Evolutionary conservation across 53 echinoderm and acorn worm species (phyloP).

Genomic region (Henricia sp.): DNA sequence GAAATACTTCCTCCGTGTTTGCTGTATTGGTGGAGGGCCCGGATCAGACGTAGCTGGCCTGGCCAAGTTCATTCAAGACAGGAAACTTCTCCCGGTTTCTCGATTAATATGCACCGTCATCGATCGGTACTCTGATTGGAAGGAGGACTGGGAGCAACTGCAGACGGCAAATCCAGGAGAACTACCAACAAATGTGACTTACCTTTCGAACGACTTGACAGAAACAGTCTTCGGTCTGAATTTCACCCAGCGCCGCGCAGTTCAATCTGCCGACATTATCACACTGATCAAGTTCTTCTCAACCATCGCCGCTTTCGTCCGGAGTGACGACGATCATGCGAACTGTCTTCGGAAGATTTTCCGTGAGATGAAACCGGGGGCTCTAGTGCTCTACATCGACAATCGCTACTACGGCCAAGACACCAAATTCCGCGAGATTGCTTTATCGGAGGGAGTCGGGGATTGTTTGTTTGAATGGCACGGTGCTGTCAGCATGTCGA

Average conservation of each 20-base stretch:
- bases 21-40: constrained; percentile 45
- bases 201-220: constrained; percentile 2
- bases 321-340: neutral
- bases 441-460: neutral
- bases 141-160: constrained; percentile 6
- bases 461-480: constrained; percentile 26
- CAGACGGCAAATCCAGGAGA: neutral
- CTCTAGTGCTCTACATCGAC: constrained; percentile 43
- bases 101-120: constrained; percentile 21
- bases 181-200: constrained; percentile 1
- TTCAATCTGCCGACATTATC: constrained; percentile 13
- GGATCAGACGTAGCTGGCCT: constrained; percentile 46
- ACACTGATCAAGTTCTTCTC: constrained; percentile 30
- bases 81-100: constrained; percentile 3
- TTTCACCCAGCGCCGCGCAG: neutral
- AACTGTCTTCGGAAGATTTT: constrained; percentile 16
- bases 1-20: neutral
- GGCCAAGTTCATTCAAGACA: constrained; percentile 30
- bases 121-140: constrained; percentile 14
- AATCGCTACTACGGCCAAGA: constrained; percentile 9
- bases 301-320: constrained; percentile 1
- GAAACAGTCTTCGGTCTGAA: neutral
- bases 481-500: neutral
- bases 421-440: neutral
- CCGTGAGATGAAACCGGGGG: constrained; percentile 3